A percentile compares a stretch with the other conserved stretches of the same genome.
phyloP scores from a whole-genome alignment of 2,113 vertebrate species.

The Bambusicola thoracicus region DNA sequence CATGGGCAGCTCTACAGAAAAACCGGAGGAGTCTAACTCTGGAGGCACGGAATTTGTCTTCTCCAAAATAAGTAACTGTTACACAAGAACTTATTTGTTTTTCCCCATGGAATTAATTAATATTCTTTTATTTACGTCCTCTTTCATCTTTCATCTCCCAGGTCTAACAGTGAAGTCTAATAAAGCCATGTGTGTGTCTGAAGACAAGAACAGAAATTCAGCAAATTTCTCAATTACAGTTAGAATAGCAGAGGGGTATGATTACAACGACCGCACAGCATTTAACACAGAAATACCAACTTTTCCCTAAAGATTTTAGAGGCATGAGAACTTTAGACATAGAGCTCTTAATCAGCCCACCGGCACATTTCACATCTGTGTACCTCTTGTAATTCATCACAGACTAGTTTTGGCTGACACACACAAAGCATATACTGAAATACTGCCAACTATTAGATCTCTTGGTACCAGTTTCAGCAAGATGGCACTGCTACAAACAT shows the following conservation, averaged over 20 bases:
- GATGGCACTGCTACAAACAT: not conserved
- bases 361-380: not conserved
- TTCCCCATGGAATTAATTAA: accelerated
- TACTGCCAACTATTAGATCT: not conserved
- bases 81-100: not conserved
- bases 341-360: not conserved
- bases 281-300: not conserved
- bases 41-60: not conserved
- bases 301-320: not conserved
- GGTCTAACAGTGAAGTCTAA: not conserved
- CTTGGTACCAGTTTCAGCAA: not conserved
- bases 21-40: not conserved
- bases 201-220: not conserved
- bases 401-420: not conserved
- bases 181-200: accelerated
- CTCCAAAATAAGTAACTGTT: not conserved
- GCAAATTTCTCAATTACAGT: not conserved
- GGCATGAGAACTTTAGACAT: not conserved
- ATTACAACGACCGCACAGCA: accelerated
- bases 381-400: not conserved
- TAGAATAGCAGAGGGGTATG: not conserved
- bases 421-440: not conserved
- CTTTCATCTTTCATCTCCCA: not conserved
- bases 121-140: not conserved
- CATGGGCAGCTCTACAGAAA: not conserved